A percentile compares a stretch with the other conserved stretches of the same genome.
These are phyloP conservation scores for Parnassius apollo DNA, from an alignment of 2,888 invertebrate genomes.

Conservation along the genomic window DNA sequence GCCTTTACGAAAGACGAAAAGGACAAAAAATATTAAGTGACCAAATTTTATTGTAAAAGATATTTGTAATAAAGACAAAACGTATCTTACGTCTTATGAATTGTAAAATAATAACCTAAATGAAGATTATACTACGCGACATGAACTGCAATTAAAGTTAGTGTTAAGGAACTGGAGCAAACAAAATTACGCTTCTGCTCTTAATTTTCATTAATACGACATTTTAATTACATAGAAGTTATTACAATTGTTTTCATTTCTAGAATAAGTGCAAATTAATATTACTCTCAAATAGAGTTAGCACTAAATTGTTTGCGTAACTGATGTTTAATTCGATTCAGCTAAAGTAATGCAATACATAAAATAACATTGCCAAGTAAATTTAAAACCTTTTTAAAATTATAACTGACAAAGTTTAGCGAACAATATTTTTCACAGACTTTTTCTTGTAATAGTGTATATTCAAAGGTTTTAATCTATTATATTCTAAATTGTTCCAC, in stretches of 20 bases:
- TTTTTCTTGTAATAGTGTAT: slow-evolving; percentile 45
- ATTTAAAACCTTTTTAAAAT: neutral
- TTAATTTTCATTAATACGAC: slow-evolving; percentile 33
- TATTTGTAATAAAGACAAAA: slow-evolving; percentile 31
- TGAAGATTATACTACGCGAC: slow-evolving; percentile 46
- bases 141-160: slow-evolving; percentile 50
- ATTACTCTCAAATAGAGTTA: slow-evolving; percentile 22
- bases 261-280: slow-evolving; percentile 30
- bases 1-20: too few species aligned
- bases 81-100: slow-evolving; percentile 44
- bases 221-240: slow-evolving; percentile 33
- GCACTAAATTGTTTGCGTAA: neutral
- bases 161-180: slow-evolving; percentile 48
- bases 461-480: slow-evolving; percentile 37
- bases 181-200: slow-evolving; percentile 41
- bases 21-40: slow-evolving; percentile 3
- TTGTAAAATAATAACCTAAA: slow-evolving; percentile 54
- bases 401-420: slow-evolving; percentile 27
- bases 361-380: neutral
- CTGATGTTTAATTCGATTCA: neutral
- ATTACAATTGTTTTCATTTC: slow-evolving; percentile 8
- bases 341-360: neutral
- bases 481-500: slow-evolving; percentile 52
- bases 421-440: slow-evolving; percentile 42
- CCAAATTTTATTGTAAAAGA: too few species aligned